Evolutionary conservation across 1,140 invertebrate species (phyloP), one percentile per base, ranked within the genome.

Genomic region (Temnothorax curvispinosus): DNA sequence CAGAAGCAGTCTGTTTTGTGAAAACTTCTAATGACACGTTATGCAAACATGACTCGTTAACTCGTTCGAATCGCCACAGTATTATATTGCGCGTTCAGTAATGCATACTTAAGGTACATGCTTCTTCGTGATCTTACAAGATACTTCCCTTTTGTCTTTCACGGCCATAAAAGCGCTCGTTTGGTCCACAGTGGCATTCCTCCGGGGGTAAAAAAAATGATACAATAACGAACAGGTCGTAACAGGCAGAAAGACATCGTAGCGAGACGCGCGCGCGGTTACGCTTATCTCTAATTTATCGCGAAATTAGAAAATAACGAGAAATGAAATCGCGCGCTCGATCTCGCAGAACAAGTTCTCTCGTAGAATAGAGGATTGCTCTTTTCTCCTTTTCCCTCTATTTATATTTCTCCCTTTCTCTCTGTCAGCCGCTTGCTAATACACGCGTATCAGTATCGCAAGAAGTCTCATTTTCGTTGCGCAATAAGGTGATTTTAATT

Each of bases 241-340:
- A 85, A 87, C 84, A 27, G 67, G 52, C 84, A 27, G 67, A 44
- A 72, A 35, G 27, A 80, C 88, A 64, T 62, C 56, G 27, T 50
- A 35, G 65, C 6, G 69, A 38, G n/a, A 50, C 54, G 32, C 38
- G 64, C 64, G 41, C 65, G 41, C 52, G 11, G 38, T n/a, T n/a
- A n/a, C 52, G 78, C 71, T 91, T 91, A 90, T 90, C 81, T 88
- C 71, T 86, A 78, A 91, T 88, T 90, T 82, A 90, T 90, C 89
- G 62, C 77, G 56, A 77, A 67, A 72, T 52, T 64, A 72, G 71
- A 78, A 82, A 72, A 71, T 85, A 89, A 89, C 88, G 78, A 89
- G 89, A 77, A 78, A 90, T 87, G 88, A 80, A 85, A 89, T 87
- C 85, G 78, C 85, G 41, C 58, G 71, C 52, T 69, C 27, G 60